Base-by-base conservation (phyloP, 2,888 invertebrate genomes). In the Trachelus troglodyta region DNA sequence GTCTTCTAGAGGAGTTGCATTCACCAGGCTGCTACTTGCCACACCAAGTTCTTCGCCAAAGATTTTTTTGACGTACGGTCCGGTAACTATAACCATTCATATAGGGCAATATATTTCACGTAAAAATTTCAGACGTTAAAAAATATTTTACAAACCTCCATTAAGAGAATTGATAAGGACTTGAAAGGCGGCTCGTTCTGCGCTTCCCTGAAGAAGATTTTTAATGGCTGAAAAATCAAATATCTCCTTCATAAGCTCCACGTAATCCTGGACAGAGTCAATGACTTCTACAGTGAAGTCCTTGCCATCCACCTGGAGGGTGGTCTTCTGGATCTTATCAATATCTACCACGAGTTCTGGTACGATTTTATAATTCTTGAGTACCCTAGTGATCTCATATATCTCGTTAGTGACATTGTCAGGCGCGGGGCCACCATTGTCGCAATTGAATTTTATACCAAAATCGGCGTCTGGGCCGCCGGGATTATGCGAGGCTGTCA, bases 401-500 rank as follows among this genome's bases (percentile, higher is more conserved):
- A 99, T 98, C 83, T 95, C 94, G 88, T 99, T 95, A 12, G 99
- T 99, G 75, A 97, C 95, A 75, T 93, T 92, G 90, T 98, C 98
- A 0, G 99, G 98, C 1, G 99, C 99, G 0, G 99, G 99, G 0
- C 98, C 99, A 77, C 99, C 99, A 92, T 99, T 99, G 81, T 97
- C 95, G 85, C 96, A 97, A 93, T 99, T 99, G 92, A 97, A 99
- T 92, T 99, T 99, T 88, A 99, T 99, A 76, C 99, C 99, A 91
- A 99, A 99, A 92, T 99, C 99, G 83, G 97, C 97, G 89, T 98
- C 94, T 11, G 98, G 97, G 68, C 99, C 99, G 77, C 99, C 99
- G 1, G 99, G 99, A 92, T 99, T 99, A 92, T 99, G 99, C 30
- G 98, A 98, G 0, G 99, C 99, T 0, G 99, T 99, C 71, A 99